These are phyloP conservation scores for Drosophila lacicola DNA, from an alignment of 2,888 invertebrate genomes.

Conservation along the genomic window DNA sequence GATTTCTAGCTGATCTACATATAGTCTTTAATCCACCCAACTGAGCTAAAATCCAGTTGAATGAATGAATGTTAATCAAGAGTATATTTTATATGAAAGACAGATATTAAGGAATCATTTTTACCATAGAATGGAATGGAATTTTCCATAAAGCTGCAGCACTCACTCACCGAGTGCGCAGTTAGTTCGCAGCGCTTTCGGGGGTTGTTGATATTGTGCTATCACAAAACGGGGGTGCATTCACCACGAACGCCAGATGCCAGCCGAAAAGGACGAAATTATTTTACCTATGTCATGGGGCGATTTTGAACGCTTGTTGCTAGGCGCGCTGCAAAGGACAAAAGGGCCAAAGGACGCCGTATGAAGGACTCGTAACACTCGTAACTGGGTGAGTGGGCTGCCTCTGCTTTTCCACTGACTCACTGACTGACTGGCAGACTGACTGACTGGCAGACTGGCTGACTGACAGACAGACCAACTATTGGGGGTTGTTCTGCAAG, in stretches of 20 bases:
- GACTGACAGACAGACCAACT: slow-evolving; percentile 22
- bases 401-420: slow-evolving; percentile 71
- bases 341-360: slow-evolving; percentile 35
- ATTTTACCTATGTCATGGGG: slow-evolving; percentile 62
- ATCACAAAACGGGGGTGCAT: slow-evolving; percentile 69
- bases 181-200: slow-evolving; percentile 25
- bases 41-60: neutral
- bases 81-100: slow-evolving; percentile 16
- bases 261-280: slow-evolving; percentile 37
- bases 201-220: slow-evolving; percentile 54
- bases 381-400: slow-evolving; percentile 81
- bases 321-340: slow-evolving; percentile 45
- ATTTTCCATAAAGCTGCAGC: slow-evolving; percentile 58
- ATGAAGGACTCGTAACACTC: slow-evolving; percentile 53
- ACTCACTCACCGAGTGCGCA: slow-evolving; percentile 19
- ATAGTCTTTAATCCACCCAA: neutral
- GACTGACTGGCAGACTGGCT: slow-evolving; percentile 34
- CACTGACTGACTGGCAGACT: slow-evolving; percentile 71
- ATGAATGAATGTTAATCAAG: slow-evolving; percentile 19
- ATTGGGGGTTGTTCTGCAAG: slow-evolving; percentile 53
- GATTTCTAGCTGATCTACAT: neutral
- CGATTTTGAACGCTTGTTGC: slow-evolving; percentile 77
- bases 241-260: slow-evolving; percentile 67
- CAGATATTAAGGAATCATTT: slow-evolving; percentile 21
- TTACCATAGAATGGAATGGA: slow-evolving; percentile 34